Conservation (phyloP, 2,797 vertebrate genomes). For the Otus scops region DNA sequence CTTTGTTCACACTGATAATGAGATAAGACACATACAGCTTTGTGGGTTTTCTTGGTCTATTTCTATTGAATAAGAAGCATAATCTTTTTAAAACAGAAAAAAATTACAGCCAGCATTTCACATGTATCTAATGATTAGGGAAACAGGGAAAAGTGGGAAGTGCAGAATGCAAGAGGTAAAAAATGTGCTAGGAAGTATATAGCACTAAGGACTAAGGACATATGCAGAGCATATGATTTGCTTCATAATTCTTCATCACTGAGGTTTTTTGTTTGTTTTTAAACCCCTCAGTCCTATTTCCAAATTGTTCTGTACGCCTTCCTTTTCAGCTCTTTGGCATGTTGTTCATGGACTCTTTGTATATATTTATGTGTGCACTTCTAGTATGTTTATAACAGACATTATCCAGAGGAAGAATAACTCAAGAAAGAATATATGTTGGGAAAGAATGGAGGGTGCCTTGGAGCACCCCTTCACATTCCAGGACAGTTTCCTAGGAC, state of each 20-base stretch:
- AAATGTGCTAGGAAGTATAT: not conserved
- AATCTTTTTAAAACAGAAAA: not conserved
- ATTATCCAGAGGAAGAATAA: not conserved
- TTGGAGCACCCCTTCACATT: not conserved
- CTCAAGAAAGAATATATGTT: not conserved
- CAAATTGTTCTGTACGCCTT: not conserved
- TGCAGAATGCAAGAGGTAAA: not conserved
- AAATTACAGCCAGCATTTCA: not conserved
- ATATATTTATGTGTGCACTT: not conserved
- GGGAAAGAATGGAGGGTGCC: not conserved
- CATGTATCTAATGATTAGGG: not conserved
- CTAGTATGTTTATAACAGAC: not conserved
- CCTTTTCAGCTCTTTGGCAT: not conserved
- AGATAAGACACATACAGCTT: not conserved
- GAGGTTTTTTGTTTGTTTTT: not conserved
- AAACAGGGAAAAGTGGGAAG: not conserved
- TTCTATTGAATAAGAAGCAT: not conserved
- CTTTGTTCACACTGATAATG: not conserved
- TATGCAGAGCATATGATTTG: not conserved
- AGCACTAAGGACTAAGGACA: not conserved
- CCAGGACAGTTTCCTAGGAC: not conserved
- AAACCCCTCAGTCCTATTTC: not conserved
- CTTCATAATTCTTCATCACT: not conserved
- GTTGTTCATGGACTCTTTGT: not conserved
- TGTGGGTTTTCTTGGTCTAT: rapidly evolving